Conservation (phyloP, 2,113 vertebrate species). For the Podilymbus podiceps region DNA sequence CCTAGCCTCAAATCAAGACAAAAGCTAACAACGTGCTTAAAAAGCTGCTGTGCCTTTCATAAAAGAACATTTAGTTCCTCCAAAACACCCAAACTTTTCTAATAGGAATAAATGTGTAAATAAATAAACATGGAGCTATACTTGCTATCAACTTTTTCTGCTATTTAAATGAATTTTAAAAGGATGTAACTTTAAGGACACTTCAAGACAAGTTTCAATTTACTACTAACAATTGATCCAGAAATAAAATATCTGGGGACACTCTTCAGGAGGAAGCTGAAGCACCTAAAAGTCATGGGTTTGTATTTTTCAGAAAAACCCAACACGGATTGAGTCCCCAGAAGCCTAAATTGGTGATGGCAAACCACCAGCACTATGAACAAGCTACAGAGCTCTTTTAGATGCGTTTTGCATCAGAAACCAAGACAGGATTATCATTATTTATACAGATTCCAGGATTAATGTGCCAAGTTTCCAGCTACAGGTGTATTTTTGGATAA, state of each 20-base stretch:
- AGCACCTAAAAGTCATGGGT: not conserved
- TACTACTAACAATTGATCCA: not conserved
- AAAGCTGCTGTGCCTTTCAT: not conserved
- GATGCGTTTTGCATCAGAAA: not conserved
- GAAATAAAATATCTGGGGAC: not conserved
- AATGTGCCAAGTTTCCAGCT: not conserved
- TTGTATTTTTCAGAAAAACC: not conserved
- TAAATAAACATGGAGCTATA: not conserved
- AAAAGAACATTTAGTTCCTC: not conserved
- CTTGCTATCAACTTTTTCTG: not conserved
- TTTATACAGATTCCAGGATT: not conserved
- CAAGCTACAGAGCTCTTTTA: not conserved
- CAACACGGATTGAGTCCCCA: not conserved
- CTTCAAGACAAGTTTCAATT: not conserved
- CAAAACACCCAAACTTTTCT: not conserved
- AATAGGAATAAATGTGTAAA: not conserved
- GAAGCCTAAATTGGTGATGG: not conserved
- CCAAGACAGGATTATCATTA: not conserved
- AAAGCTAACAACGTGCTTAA: not conserved
- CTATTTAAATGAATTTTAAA: not conserved
- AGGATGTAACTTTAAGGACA: not conserved
- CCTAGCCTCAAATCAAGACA: not conserved
- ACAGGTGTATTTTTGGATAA: not conserved
- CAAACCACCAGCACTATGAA: not conserved
- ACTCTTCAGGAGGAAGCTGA: not conserved